A percentile compares a stretch with the other conserved stretches of the same genome.
phyloP scores from a whole-genome alignment of 2,113 vertebrate species.

The Dicerorhinus sumatrensis region DNA sequence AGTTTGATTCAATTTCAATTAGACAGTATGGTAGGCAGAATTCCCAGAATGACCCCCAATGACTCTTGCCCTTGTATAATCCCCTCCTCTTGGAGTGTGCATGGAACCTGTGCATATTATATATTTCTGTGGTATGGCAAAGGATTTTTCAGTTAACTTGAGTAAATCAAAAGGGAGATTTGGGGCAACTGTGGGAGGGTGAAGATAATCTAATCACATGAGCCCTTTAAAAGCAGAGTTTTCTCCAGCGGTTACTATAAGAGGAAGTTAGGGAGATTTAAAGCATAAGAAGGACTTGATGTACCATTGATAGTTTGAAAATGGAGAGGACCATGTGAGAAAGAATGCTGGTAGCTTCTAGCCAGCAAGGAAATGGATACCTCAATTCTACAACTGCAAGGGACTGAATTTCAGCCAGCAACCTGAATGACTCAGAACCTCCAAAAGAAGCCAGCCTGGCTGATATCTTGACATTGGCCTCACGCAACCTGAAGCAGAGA shows the following conservation, averaged over 20 bases:
- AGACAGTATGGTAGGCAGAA: not conserved
- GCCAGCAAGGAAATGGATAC: not conserved
- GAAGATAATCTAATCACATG: not conserved
- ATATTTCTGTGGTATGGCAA: not conserved
- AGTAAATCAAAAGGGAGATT: not conserved
- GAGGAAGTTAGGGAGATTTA: not conserved
- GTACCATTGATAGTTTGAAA: not conserved
- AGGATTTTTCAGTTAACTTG: slow-evolving; percentile 12
- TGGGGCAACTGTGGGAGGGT: no score
- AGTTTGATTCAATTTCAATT: not conserved
- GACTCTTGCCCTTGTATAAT: not conserved
- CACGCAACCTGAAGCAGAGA: not conserved
- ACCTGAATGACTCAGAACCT: not conserved
- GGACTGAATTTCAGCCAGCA: not conserved
- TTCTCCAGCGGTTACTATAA: not conserved
- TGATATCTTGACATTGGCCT: not conserved
- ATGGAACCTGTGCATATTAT: not conserved
- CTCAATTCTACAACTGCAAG: not conserved
- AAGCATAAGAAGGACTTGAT: not conserved
- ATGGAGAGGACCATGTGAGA: not conserved
- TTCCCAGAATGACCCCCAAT: not conserved
- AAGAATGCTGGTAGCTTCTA: not conserved
- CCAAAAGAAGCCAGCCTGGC: not conserved
- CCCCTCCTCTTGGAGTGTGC: not conserved
- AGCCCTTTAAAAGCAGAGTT: not conserved